phyloP scores from a whole-genome alignment of 2,113 vertebrate species.

The Addax nasomaculatus region DNA sequence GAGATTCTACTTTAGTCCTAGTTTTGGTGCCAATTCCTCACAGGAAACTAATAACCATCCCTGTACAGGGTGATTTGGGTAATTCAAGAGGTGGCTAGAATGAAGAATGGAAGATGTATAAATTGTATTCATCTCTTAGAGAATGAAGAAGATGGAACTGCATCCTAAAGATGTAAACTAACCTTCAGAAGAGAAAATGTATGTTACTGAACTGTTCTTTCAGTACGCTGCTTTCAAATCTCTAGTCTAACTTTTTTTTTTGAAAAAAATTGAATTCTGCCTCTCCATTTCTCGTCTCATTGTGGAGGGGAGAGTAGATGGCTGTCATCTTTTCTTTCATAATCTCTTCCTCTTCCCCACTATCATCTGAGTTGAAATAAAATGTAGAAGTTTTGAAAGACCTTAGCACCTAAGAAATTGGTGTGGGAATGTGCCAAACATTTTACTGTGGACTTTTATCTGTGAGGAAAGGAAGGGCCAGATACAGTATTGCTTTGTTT shows the following conservation, averaged over 20 bases:
- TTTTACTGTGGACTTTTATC: background rate
- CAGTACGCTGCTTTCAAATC: background rate
- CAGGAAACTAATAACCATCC: background rate
- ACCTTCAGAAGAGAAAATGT: background rate
- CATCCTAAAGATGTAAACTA: background rate
- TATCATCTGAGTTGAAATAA: constrained; percentile 2
- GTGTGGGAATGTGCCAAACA: background rate
- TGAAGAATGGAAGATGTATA: background rate
- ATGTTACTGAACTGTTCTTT: background rate
- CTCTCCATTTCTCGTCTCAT: background rate
- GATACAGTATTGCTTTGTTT: background rate
- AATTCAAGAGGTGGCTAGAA: background rate
- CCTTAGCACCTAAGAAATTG: background rate
- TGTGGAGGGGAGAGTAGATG: background rate
- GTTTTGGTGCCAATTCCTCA: background rate
- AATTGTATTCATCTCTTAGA: background rate
- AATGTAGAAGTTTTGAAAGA: background rate
- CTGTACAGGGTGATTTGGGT: background rate
- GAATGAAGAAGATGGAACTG: background rate
- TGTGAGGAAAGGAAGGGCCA: background rate
- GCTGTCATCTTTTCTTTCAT: constrained; percentile 23
- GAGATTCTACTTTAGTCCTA: background rate
- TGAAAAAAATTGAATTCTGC: background rate
- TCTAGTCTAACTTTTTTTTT: background rate
- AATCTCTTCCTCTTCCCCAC: background rate